Percentiles rank a stretch among this genome's conserved stretches.
Evolutionary conservation across 2,888 invertebrate species (phyloP).

Genomic region (Pteria penguin): DNA sequence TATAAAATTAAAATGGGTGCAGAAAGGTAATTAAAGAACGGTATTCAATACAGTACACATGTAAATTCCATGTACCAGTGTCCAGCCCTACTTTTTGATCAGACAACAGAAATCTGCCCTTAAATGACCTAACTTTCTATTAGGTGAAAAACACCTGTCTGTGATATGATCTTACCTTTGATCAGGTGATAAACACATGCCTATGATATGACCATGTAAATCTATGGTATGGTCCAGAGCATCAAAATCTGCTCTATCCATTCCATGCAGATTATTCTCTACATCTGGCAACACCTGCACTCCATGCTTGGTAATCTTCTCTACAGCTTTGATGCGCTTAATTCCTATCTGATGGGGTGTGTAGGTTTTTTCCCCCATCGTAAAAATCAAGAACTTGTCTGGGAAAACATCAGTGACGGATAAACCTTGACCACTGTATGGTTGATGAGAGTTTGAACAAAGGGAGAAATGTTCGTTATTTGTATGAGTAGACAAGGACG

Average conservation of each 20-base stretch:
- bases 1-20: too few species aligned
- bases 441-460: not conserved
- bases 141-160: too few species aligned
- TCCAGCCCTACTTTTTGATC: too few species aligned
- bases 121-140: too few species aligned
- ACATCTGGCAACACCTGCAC: slow-evolving; percentile 64
- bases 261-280: slow-evolving; percentile 58
- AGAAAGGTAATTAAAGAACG: too few species aligned
- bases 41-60: too few species aligned
- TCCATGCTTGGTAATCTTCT: slow-evolving; percentile 51
- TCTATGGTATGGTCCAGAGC: slow-evolving; percentile 90
- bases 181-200: slow-evolving; percentile 92
- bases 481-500: not conserved
- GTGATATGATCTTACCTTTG: slow-evolving; percentile 82
- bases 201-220: slow-evolving; percentile 91
- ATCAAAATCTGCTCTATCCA: slow-evolving; percentile 81
- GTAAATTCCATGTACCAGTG: too few species aligned
- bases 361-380: slow-evolving; percentile 90
- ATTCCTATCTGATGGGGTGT: slow-evolving; percentile 91
- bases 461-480: not conserved
- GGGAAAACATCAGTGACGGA: slow-evolving; percentile 10
- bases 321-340: slow-evolving; percentile 85
- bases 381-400: slow-evolving; percentile 89
- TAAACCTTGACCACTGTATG: not conserved
- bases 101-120: too few species aligned